Evolutionary conservation across 2,888 invertebrate genomes (phyloP).

Genomic region (Scotopteryx bipunctaria): DNA sequence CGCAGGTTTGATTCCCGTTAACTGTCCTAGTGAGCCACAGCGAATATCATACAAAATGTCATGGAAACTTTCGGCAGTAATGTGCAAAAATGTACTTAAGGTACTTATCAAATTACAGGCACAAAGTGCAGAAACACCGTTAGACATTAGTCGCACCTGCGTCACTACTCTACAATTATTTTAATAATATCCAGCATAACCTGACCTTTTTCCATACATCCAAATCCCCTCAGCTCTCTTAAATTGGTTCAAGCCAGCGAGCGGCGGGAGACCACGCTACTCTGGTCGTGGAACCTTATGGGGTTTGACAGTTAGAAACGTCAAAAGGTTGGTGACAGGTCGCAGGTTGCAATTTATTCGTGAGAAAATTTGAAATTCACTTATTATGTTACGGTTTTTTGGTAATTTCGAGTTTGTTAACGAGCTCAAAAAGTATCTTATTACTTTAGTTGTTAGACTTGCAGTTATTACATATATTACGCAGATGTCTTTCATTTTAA

Average conservation of each 20-base stretch:
- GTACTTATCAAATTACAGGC: constrained; percentile 30
- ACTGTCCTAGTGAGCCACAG: no score
- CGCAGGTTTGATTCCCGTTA: no score
- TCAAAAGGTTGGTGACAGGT: constrained; percentile 66
- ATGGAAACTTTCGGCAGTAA: no score
- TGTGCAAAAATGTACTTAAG: neutral
- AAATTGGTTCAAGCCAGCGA: constrained; percentile 13
- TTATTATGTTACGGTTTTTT: constrained; percentile 38
- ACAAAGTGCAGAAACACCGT: constrained; percentile 60
- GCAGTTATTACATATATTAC: no score
- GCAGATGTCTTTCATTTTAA: no score
- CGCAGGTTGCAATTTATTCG: constrained; percentile 68
- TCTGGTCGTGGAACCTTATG: constrained; percentile 52
- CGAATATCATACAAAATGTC: no score
- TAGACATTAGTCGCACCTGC: constrained; percentile 65
- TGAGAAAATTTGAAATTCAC: constrained; percentile 62
- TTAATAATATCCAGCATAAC: constrained; percentile 46
- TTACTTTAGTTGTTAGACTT: constrained; percentile 6
- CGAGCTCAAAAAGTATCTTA: constrained; percentile 19
- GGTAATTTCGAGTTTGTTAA: constrained; percentile 30
- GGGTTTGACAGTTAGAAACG: constrained; percentile 71
- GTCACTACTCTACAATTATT: constrained; percentile 68
- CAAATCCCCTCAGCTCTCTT: constrained; percentile 18
- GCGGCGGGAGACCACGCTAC: constrained; percentile 40
- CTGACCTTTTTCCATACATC: constrained; percentile 37